phyloP scores from a whole-genome alignment of 2,797 vertebrate species.

The Pachyuromys duprasi region DNA sequence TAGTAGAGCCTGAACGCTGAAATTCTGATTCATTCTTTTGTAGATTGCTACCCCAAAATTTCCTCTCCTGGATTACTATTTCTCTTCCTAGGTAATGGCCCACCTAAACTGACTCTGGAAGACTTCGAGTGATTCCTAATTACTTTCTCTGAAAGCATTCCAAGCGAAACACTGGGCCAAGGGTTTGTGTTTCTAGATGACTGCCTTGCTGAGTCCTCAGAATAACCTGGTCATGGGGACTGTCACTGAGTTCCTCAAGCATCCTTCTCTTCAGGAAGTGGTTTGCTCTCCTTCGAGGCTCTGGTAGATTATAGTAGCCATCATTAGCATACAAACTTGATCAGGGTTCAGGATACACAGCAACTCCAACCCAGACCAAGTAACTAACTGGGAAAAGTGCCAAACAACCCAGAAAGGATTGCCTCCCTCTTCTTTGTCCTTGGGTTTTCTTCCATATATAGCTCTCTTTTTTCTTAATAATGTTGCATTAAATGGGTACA shows the following conservation, averaged over 20 bases:
- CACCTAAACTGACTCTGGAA: conserved; percentile 51
- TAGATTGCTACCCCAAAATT: not conserved
- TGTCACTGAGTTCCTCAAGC: not conserved
- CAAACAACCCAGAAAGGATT: not conserved
- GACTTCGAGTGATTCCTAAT: not conserved
- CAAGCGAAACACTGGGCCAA: not conserved
- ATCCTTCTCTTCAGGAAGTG: not conserved
- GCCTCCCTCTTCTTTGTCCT: not conserved
- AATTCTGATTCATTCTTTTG: conserved; percentile 12
- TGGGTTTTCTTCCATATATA: not conserved
- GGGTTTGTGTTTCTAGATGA: not conserved
- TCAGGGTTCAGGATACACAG: not conserved
- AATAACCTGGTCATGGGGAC: not conserved
- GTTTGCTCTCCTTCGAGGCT: not conserved
- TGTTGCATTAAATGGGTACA: not conserved
- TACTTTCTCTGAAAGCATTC: conserved; percentile 31
- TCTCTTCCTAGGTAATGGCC: not conserved
- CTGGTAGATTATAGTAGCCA: not conserved
- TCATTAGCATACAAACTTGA: not conserved
- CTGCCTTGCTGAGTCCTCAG: not conserved
- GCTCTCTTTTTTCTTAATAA: not conserved
- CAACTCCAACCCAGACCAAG: not conserved
- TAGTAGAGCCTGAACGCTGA: not conserved
- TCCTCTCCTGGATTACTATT: conserved; percentile 41
- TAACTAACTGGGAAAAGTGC: rapidly evolving